A percentile compares a stretch with the other conserved stretches of the same genome.
Evolutionary conservation across 2,797 vertebrate species (phyloP).

Genomic region (Micrastur ruficollis): DNA sequence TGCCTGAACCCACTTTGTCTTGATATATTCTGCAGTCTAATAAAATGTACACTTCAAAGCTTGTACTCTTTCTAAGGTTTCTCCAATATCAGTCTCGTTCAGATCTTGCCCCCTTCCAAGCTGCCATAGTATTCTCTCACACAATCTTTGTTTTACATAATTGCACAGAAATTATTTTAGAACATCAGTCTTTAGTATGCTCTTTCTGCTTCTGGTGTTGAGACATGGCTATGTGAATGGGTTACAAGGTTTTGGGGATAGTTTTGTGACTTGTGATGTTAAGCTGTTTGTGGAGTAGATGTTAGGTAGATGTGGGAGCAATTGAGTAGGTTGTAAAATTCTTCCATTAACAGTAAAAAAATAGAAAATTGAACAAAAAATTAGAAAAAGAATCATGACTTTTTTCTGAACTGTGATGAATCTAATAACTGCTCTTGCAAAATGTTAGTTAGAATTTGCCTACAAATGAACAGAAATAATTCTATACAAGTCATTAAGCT

Average conservation of each 20-base stretch:
- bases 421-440: neutral
- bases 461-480: neutral
- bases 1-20: neutral
- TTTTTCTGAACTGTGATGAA: neutral
- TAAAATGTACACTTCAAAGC: neutral
- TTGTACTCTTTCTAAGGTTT: neutral
- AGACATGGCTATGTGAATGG: neutral
- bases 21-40: neutral
- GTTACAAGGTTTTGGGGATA: neutral
- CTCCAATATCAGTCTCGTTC: neutral
- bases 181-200: neutral
- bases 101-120: neutral
- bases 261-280: neutral
- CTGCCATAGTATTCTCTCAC: neutral
- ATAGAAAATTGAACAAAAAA: neutral
- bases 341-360: neutral
- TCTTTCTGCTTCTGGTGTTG: neutral
- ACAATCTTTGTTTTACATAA: neutral
- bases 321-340: neutral
- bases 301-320: neutral
- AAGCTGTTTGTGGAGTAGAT: neutral
- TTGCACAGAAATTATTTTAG: neutral
- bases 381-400: neutral
- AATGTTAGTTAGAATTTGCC: neutral
- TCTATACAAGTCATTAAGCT: fast-evolving